These are phyloP conservation scores for Seira ritae DNA, from an alignment of 2,888 invertebrate species.

Conservation along the genomic window DNA sequence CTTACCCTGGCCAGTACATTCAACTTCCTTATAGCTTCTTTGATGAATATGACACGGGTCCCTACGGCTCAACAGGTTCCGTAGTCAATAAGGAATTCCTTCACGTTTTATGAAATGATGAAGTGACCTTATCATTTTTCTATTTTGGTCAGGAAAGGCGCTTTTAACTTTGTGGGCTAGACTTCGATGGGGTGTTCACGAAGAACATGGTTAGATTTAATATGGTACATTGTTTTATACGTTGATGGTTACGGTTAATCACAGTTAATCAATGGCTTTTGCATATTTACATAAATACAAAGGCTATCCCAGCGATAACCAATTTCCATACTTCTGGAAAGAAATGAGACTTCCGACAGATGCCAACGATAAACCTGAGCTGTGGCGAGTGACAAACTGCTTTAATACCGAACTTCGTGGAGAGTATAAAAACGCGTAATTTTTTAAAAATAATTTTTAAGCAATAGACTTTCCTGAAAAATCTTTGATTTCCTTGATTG, in stretches of 20 bases:
- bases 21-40: constrained; percentile 62
- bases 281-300: background rate
- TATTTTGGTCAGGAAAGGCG: constrained; percentile 56
- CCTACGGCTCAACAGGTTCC: constrained; percentile 55
- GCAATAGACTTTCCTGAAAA: too few relatives aligned
- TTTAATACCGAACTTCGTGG: constrained; percentile 45
- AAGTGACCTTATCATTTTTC: background rate
- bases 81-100: too few relatives aligned
- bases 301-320: constrained; percentile 31
- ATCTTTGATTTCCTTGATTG: too few relatives aligned
- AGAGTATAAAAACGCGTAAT: constrained; percentile 45
- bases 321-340: constrained; percentile 66
- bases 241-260: too few relatives aligned
- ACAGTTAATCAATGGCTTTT: too few relatives aligned
- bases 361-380: constrained; percentile 5
- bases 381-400: constrained; percentile 64
- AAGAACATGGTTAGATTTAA: constrained; percentile 63
- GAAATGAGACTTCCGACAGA: background rate
- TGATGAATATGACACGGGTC: constrained; percentile 13
- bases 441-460: too few relatives aligned
- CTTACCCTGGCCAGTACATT: constrained; percentile 63
- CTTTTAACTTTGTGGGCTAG: constrained; percentile 67
- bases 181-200: constrained; percentile 66
- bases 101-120: too few relatives aligned
- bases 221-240: too few relatives aligned